Base-by-base conservation (phyloP, 2,888 invertebrate genomes). In the Dolomedes plantarius region DNA sequence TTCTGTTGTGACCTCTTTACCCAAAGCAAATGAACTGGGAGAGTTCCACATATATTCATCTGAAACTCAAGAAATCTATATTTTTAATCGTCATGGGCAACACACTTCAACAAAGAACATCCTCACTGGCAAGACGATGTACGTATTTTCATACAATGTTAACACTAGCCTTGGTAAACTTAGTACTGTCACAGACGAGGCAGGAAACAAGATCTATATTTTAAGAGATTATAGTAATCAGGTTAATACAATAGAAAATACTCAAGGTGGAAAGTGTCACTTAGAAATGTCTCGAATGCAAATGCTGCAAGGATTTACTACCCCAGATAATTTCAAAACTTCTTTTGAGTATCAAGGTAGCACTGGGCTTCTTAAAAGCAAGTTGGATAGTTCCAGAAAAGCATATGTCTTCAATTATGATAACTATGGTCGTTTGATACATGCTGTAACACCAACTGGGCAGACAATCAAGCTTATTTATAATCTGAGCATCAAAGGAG, bases 11-110 rank as follows among this genome's bases (percentile, higher is more conserved):
- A 97, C 65, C 89, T 91, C 89, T 75, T 74, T 90, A 77, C 89
- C 89, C 72, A 76, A 89, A 46, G 96, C 96, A 90, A 96, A 96
- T 90, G 95, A 95, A 90, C 39, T 89, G 75, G 96, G 97, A 39
- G 96, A 97, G 91, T 98, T 97, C 89, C 95, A 97, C 91, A 97
- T 99, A 90, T 96, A 97, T 0, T 97, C 96, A 91, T 96, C 98
- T 50, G 96, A 97, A 9, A 96, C 97, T 0, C 96, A 97, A 89
- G 98, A 99, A 92, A 94, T 98, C 88, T 97, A 97, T 90, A 95
- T 97, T 0, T 97, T 97, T 91, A 97, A 97, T 92, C 94, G 96
- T 5, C 89, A 97, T 90, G 99, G 99, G 0, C 98, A 98, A 91
- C 99, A 99, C 92, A 95, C 97, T 36, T 95, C 96, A 32, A 98